Evolutionary conservation across 2,113 vertebrate species (phyloP), one percentile per base, ranked within the genome.

Genomic region (Girardinichthys multiradiatus): DNA sequence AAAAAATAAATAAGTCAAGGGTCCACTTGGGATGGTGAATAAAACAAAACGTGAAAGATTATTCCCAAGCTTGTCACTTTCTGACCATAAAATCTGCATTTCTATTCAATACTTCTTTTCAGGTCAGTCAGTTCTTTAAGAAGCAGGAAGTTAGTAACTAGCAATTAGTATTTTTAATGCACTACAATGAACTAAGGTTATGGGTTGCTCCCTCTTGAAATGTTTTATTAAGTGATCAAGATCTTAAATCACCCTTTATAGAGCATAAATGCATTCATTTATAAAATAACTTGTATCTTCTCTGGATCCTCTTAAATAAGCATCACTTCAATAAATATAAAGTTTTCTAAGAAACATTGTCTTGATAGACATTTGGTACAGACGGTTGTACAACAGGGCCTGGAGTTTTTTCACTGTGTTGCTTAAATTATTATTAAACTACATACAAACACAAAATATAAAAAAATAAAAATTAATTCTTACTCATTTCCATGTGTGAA

Each of bases 111-210:
- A 27, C 57, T 39, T 45, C 6, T 21, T 6, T 21, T 6, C 24
- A 62, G 37, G 14, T n/a, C 57, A 10, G 60, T 31, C 24, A 35
- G 58, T 72, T 72, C 29, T 70, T 51, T 66, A 60, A 11, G 51
- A 51, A 30, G 27, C 24, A 4, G 1, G 26, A 58, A 59, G 21
- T 8, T 45, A 60, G 35, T 54, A 19, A 74, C n/a, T 27, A 24
- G 31, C 35, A 76, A 69, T 76, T 67, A 62, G 48, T 29, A 45
- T 37, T 28, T 30, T 67, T 29, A 35, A 63, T 61, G 14, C 51
- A 66, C 68, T 31, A 26, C 19, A 15, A 45, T 5, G 4, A 7
- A 33, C 11, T 27, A 9, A 29, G 28, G n/a, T 62, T 59, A 64
- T 1, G 2, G 61, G 57, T 63, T 67, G 26, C 48, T n/a, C 14